Percentiles rank a stretch among this genome's conserved stretches.
Evolutionary conservation across 2,797 vertebrate genomes (phyloP).

Genomic region (Anolis apletophallus): DNA sequence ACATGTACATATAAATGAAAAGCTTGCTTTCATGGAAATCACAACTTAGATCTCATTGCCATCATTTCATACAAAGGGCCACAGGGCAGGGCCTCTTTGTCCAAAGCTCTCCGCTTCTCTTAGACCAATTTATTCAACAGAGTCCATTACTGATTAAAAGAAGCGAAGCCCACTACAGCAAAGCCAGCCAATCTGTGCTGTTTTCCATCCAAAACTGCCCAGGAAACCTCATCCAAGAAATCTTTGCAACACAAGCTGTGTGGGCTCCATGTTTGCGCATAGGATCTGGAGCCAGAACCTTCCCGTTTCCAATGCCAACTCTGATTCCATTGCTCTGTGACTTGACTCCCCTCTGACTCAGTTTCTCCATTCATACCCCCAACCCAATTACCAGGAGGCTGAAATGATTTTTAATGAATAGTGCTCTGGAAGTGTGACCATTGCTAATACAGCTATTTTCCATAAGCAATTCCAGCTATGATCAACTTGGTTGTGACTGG

Average conservation of each 20-base stretch:
- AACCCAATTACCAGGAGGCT: neutral
- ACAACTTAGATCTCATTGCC: neutral
- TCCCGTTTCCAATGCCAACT: neutral
- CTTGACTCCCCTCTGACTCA: conserved; percentile 12
- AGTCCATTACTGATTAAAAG: conserved; percentile 1
- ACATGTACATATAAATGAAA: neutral
- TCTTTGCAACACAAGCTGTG: neutral
- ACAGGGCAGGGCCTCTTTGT: neutral
- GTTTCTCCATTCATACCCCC: neutral
- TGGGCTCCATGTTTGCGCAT: conserved; percentile 12
- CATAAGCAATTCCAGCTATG: conserved; percentile 45
- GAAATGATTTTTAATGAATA: neutral
- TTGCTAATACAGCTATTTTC: conserved; percentile 21
- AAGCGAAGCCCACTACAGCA: neutral
- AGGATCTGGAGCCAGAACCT: conserved; percentile 5
- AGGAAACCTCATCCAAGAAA: neutral
- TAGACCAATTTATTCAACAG: neutral
- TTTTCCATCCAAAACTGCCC: neutral
- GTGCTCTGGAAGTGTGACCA: neutral
- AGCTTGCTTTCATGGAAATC: neutral
- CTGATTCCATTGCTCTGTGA: neutral
- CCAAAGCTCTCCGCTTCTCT: neutral
- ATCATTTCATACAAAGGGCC: neutral
- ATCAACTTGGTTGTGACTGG: conserved; percentile 41
- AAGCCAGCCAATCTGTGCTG: neutral